These are phyloP conservation scores for Xerus inauris DNA, from an alignment of 2,113 vertebrate species.

Conservation along the genomic window DNA sequence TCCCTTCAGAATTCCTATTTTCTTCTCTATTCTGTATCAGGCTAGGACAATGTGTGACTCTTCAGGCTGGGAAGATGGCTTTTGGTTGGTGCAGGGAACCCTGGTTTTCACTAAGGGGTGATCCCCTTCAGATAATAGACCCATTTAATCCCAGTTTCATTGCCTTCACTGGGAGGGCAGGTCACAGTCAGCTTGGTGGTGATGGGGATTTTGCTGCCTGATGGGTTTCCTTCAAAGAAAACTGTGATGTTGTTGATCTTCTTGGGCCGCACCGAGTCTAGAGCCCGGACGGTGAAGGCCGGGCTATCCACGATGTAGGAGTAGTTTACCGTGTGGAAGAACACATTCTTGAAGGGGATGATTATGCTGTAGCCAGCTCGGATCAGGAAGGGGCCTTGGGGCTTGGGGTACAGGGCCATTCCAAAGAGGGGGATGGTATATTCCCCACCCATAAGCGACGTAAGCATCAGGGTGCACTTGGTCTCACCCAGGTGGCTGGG, in stretches of 20 bases:
- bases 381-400: conserved; percentile 91
- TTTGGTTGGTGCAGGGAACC: not conserved
- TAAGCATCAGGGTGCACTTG: conserved; percentile 85
- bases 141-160: conserved; percentile 84
- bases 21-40: not conserved
- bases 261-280: conserved; percentile 85
- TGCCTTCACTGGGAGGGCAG: conserved; percentile 80
- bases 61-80: not conserved
- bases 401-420: conserved; percentile 87
- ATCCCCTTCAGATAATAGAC: conserved; percentile 91
- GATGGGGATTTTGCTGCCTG: conserved; percentile 74
- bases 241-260: conserved; percentile 85
- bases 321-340: conserved; percentile 86
- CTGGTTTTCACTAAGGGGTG: conserved; percentile 62
- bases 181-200: conserved; percentile 87
- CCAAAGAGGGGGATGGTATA: conserved; percentile 90
- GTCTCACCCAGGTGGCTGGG: conserved; percentile 90
- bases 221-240: conserved; percentile 83
- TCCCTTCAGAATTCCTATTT: not conserved
- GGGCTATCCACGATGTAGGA: conserved; percentile 88
- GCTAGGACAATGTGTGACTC: not conserved
- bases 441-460: conserved; percentile 85
- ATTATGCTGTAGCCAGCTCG: conserved; percentile 81
- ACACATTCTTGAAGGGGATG: conserved; percentile 94
- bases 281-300: conserved; percentile 85